Base-by-base conservation (phyloP, 2,113 vertebrate genomes). In the Bujurquina vittata region DNA sequence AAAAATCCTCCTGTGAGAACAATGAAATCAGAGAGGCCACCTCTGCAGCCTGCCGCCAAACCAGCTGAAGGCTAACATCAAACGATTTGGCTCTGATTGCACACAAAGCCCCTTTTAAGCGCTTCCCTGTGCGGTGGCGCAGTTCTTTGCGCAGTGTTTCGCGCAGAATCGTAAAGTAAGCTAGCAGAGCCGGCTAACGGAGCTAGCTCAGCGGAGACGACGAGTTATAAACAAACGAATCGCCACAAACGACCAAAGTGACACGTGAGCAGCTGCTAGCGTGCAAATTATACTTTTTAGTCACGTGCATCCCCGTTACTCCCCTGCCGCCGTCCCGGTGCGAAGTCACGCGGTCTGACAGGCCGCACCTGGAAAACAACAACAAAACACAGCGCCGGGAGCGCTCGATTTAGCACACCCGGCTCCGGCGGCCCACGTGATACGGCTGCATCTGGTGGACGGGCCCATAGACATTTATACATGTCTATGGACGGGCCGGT, bases 301-400 rank as follows among this genome's bases (percentile, higher is more conserved):
- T 91, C 89, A 93, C 88, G 83, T 89, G 91, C 94, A 95, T 95
- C 88, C 90, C 92, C 81, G 85, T 62, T 80, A 20, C 20, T 84
- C 76, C 84, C 7, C 56, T 79, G 52, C 20, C 69, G 85, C 77
- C 54, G 77, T 49, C 31, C 56, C 78, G 14, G 75, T 40, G 69
- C 55, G 57, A 88, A 85, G 88, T 83, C 80, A n/a, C 81, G 80
- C 80, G 87, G 81, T 82, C 61, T 87, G 79, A 93, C 89, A 88
- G 87, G 81, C 91, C 89, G 10, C 90, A 40, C 87, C 49, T 86
- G 84, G 79, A 92, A 89, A 94, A 94, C 91, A 94, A 93, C 90
- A 93, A 94, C 94, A 94, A 94, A 93, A 94, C 92, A 83, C 84
- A 12, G 56, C 33, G 2, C 14, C 26, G 46, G 76, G 65, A 3